Evolutionary conservation across 2,797 vertebrate species (phyloP), one percentile per base, ranked within the genome.

Genomic region (Calcarius lapponicus): DNA sequence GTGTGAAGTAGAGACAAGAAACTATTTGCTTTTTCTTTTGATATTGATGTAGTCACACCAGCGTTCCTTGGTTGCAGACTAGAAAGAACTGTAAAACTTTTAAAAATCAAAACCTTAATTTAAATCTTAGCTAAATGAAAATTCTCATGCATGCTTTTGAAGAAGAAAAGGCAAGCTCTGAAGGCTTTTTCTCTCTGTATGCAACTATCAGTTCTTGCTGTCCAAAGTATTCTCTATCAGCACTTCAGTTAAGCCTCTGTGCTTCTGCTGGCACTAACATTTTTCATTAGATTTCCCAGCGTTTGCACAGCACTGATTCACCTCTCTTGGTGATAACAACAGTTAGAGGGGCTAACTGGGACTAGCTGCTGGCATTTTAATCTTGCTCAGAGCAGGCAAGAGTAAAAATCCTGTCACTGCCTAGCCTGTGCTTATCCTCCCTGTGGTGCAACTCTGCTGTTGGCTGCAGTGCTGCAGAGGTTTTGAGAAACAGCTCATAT

Each of bases 221-320:
- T 92, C 93, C 89, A 81, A 97, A 85, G 76, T 95, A 81, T 97
- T 97, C 95, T 93, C 93, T 96, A 95, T 97, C 87, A 98, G 96
- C 90, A 97, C 92, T 96, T 98, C 88, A 92, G 93, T 93, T 96
- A 97, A 97, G 96, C 90, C 91, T 95, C 94, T 96, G 74, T 80
- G 75, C 85, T 89, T 95, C 89, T 95, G 60, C 71, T 90, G 64
- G 92, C 88, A 85, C 90, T 94, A 91, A 95, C 88, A 80, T 75
- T 93, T 96, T 96, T 92, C 94, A 93, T 95, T 79, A 94, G 83
- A 92, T 96, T 95, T 90, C 85, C 56, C 57, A 67, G 80, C 70
- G 58, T 93, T 95, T 95, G 91, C 88, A 76, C 66, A 92, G 76
- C 88, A 90, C 74, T 80, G 92, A 92, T 90, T 96, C 95, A 96